These are phyloP conservation scores for Phrynosoma blainvillii DNA, from an alignment of 2,113 vertebrate genomes.

Conservation along the genomic window DNA sequence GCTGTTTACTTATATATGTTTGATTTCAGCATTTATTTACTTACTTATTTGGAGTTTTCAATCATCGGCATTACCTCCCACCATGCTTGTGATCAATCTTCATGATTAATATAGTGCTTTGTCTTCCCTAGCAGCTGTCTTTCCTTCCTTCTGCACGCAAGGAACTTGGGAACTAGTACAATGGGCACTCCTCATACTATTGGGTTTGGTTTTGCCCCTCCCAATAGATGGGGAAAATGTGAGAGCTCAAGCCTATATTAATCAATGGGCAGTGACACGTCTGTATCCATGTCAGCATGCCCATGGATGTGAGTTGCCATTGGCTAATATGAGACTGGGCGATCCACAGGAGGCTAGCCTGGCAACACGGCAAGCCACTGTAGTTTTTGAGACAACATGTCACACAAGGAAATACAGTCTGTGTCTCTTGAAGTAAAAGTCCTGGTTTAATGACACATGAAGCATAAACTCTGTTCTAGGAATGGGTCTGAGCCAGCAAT, in stretches of 20 bases:
- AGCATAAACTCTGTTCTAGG: neutral
- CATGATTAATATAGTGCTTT: neutral
- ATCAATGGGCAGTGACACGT: no score
- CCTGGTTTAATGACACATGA: neutral
- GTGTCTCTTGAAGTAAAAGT: neutral
- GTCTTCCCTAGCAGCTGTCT: neutral
- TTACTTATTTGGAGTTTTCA: neutral
- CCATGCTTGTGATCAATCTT: neutral
- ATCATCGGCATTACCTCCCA: neutral
- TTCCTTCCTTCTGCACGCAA: neutral
- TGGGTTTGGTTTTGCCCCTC: no score
- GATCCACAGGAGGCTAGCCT: no score
- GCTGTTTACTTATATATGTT: conserved; percentile 4
- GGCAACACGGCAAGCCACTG: no score
- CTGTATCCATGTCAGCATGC: no score
- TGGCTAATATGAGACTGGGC: no score
- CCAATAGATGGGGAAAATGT: no score
- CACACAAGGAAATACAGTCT: neutral
- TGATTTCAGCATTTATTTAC: no score
- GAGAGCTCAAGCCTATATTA: no score
- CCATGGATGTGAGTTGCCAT: no score
- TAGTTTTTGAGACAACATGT: neutral
- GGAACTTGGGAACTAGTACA: neutral
- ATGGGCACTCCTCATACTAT: no score
- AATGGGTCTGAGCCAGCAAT: neutral